phyloP scores from a whole-genome alignment of 2,888 invertebrate genomes.

The Hypomecis atomaria region DNA sequence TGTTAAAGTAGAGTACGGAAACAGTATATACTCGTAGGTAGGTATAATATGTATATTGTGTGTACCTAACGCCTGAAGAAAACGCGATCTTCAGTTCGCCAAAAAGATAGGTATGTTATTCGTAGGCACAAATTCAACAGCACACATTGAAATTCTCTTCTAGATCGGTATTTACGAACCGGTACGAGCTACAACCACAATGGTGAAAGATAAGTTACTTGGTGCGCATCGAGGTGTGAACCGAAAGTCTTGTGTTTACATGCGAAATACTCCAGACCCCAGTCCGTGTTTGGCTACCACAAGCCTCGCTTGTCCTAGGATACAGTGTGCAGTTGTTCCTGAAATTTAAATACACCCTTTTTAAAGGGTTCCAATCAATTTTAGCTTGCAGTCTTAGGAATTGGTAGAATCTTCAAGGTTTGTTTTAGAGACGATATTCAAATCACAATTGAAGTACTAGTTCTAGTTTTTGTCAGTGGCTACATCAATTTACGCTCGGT shows the following conservation, averaged over 20 bases:
- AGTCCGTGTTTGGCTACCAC: slow-evolving; percentile 73
- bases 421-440: slow-evolving; percentile 15
- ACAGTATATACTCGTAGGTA: no score
- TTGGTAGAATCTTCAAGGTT: slow-evolving; percentile 24
- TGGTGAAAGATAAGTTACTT: slow-evolving; percentile 84
- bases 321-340: slow-evolving; percentile 20
- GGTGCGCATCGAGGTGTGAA: slow-evolving; percentile 83
- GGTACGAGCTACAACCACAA: slow-evolving; percentile 83
- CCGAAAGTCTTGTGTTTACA: slow-evolving; percentile 82
- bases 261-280: slow-evolving; percentile 77
- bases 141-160: slow-evolving; percentile 55
- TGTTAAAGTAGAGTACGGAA: no score
- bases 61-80: slow-evolving; percentile 6
- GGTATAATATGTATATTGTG: no score
- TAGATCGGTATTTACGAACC: slow-evolving; percentile 44
- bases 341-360: neutral
- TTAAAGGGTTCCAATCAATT: slow-evolving; percentile 8
- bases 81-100: neutral
- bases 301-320: slow-evolving; percentile 65
- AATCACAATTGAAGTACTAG: slow-evolving; percentile 3
- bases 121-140: slow-evolving; percentile 12
- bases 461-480: neutral
- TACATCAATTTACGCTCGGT: neutral
- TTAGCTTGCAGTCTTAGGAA: slow-evolving; percentile 15
- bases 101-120: neutral